Evolutionary conservation across 2,888 invertebrate species (phyloP).

Genomic region (Eupeodes luniger): DNA sequence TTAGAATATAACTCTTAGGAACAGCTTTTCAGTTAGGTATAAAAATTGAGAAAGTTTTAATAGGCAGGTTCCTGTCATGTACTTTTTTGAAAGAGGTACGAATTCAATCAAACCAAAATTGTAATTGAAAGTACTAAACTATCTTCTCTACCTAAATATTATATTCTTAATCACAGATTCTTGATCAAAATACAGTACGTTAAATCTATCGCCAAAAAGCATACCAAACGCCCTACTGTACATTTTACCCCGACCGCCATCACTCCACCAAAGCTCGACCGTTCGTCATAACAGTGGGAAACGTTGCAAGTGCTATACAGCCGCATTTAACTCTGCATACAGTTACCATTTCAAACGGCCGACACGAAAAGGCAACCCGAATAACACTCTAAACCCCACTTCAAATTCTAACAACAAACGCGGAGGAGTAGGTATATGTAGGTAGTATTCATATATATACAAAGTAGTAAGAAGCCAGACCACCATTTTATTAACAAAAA

Average conservation of each 20-base stretch:
- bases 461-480: not conserved
- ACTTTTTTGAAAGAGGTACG: too few relatives aligned
- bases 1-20: too few relatives aligned
- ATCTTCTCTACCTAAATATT: too few relatives aligned
- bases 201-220: too few relatives aligned
- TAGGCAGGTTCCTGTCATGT: too few relatives aligned
- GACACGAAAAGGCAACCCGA: not conserved
- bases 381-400: not conserved
- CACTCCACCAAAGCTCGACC: not conserved
- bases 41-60: too few relatives aligned
- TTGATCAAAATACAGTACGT: too few relatives aligned
- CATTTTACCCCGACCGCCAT: too few relatives aligned
- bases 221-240: not conserved
- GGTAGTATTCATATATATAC: not conserved
- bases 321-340: conserved; percentile 2
- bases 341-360: not conserved
- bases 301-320: conserved; percentile 1
- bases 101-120: too few relatives aligned
- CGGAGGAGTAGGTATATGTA: conserved; percentile 26
- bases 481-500: conserved; percentile 9
- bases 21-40: too few relatives aligned
- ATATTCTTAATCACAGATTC: too few relatives aligned
- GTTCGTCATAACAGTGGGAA: not conserved
- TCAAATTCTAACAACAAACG: conserved; percentile 15
- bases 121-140: too few relatives aligned